A percentile compares a stretch with the other conserved stretches of the same genome.
phyloP scores from a whole-genome alignment of 1,140 invertebrate genomes.

The Leguminivora glycinivorella region DNA sequence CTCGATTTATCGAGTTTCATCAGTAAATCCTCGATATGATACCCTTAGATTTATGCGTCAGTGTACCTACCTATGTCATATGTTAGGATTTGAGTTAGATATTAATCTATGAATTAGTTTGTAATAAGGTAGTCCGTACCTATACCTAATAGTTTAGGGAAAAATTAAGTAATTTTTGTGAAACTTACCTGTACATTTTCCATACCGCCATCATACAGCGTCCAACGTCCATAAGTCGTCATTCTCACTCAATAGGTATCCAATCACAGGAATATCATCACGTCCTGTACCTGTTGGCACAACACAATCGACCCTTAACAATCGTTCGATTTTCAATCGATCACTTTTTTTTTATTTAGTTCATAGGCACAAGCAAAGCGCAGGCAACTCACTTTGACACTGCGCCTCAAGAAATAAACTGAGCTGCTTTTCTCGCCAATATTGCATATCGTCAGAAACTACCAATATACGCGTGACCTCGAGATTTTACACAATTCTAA shows the following conservation, averaged over 20 bases:
- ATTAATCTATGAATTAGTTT: no score
- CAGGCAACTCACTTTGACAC: slow-evolving; percentile 49
- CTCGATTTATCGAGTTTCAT: no score
- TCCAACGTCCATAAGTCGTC: slow-evolving; percentile 69
- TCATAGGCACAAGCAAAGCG: slow-evolving; percentile 18
- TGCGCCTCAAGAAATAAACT: slow-evolving; percentile 52
- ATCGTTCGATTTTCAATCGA: neutral
- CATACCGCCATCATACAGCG: slow-evolving; percentile 61
- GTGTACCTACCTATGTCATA: no score
- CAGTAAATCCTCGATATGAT: no score
- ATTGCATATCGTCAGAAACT: neutral
- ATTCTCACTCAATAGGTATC: slow-evolving; percentile 44
- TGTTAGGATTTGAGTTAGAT: no score
- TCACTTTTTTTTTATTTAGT: slow-evolving; percentile 5
- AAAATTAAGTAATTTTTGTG: neutral
- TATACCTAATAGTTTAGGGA: no score
- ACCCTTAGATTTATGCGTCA: no score
- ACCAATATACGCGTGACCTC: neutral
- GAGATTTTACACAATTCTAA: neutral
- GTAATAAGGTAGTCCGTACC: no score
- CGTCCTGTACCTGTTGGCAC: neutral
- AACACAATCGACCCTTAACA: neutral
- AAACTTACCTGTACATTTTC: slow-evolving; percentile 59
- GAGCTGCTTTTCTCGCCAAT: neutral
- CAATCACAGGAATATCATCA: slow-evolving; percentile 4